Evolutionary conservation across 2,888 invertebrate species (phyloP).

Genomic region (Agrochola circellaris): DNA sequence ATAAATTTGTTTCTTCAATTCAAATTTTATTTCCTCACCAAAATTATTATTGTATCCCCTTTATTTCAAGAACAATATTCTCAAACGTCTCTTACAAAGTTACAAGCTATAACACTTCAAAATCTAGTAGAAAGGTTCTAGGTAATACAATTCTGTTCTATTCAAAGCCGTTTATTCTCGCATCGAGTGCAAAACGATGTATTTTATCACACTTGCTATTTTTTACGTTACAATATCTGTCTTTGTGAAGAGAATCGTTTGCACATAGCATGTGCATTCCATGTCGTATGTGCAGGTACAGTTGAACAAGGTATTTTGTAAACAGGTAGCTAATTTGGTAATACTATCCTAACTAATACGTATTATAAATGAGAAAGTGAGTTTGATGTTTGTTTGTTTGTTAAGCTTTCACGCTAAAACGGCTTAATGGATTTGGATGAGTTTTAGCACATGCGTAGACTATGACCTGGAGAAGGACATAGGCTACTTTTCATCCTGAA

Average conservation of each 20-base stretch:
- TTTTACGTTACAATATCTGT: slow-evolving; percentile 3
- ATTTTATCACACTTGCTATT: slow-evolving; percentile 9
- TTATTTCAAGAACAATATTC: background rate
- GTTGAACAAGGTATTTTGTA: background rate
- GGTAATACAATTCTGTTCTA: background rate
- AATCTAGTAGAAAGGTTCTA: background rate
- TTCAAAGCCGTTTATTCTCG: background rate
- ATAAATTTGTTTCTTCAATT: too few relatives aligned
- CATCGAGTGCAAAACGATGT: slow-evolving; percentile 30
- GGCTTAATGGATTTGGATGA: too few relatives aligned
- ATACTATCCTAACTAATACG: too few relatives aligned
- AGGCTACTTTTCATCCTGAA: too few relatives aligned
- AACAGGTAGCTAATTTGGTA: background rate
- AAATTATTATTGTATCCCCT: background rate
- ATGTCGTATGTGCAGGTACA: background rate
- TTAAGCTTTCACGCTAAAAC: too few relatives aligned
- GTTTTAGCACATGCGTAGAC: too few relatives aligned
- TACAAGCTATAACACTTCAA: background rate
- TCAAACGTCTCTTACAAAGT: background rate
- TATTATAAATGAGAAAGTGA: too few relatives aligned
- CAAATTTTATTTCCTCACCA: background rate
- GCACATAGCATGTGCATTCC: background rate
- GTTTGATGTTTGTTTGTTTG: too few relatives aligned
- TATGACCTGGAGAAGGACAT: too few relatives aligned
- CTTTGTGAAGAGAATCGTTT: slow-evolving; percentile 5